These are phyloP conservation scores for Odocoileus hemionus DNA, from an alignment of 2,113 vertebrate genomes.

Conservation along the genomic window DNA sequence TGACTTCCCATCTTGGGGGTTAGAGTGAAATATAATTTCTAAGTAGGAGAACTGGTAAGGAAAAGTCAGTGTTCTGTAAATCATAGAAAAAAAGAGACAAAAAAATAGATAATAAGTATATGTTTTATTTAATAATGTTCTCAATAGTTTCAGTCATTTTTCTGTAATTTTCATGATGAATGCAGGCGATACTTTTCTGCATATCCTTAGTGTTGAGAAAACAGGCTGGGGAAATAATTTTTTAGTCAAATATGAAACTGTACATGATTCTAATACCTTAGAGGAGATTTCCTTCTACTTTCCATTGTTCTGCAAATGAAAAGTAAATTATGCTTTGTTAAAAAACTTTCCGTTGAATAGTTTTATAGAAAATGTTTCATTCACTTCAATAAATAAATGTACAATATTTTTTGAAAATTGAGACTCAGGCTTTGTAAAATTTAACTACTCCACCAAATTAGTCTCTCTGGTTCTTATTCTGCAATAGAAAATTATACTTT, in stretches of 20 bases:
- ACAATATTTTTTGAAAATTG: slow-evolving; percentile 69
- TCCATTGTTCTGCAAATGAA: slow-evolving; percentile 74
- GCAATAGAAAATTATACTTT: slow-evolving; percentile 76
- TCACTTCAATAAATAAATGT: slow-evolving; percentile 76
- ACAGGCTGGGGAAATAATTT: slow-evolving; percentile 73
- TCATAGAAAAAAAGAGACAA: slow-evolving; percentile 64
- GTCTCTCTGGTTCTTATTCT: slow-evolving; percentile 71
- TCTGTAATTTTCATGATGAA: slow-evolving; percentile 72
- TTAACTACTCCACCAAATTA: slow-evolving; percentile 74
- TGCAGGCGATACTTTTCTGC: slow-evolving; percentile 54
- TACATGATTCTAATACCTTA: slow-evolving; percentile 69
- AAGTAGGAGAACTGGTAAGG: slow-evolving; percentile 45
- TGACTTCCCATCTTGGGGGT: slow-evolving; percentile 47
- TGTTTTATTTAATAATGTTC: slow-evolving; percentile 70
- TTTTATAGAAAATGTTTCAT: slow-evolving; percentile 74
- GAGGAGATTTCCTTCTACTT: slow-evolving; percentile 74
- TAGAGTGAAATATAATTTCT: slow-evolving; percentile 65
- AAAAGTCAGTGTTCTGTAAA: slow-evolving; percentile 71
- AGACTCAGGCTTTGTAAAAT: slow-evolving; percentile 71
- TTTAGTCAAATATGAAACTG: slow-evolving; percentile 69
- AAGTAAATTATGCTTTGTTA: slow-evolving; percentile 77
- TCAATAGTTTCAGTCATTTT: slow-evolving; percentile 58
- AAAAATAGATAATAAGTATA: slow-evolving; percentile 71
- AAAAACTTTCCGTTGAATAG: slow-evolving; percentile 67
- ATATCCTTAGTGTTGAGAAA: slow-evolving; percentile 69